Percentiles rank a stretch among this genome's conserved stretches.
Conservation (phyloP, 1,140 invertebrate species). For the Drosophila sucinea region DNA sequence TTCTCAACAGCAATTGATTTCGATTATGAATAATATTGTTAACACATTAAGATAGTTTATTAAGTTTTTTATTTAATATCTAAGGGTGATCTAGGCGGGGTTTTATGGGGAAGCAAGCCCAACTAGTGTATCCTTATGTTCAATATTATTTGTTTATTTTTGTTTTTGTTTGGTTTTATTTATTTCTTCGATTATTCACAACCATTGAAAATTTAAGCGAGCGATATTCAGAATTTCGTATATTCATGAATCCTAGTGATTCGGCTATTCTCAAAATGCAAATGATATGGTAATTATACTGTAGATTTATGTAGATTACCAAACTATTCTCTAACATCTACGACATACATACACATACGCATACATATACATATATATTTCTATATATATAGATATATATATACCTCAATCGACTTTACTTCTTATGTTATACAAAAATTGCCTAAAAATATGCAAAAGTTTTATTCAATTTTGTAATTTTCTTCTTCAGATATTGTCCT, state of each 20-base stretch:
- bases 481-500: slow-evolving; percentile 35
- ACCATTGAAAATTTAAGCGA: slow-evolving; percentile 81
- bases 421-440: slow-evolving; percentile 12
- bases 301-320: slow-evolving; percentile 20
- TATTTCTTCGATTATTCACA: slow-evolving; percentile 59
- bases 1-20: slow-evolving; percentile 1
- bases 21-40: not conserved
- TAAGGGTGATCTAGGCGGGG: slow-evolving; percentile 6
- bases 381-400: not conserved
- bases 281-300: slow-evolving; percentile 53
- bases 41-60: slow-evolving; percentile 5
- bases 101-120: slow-evolving; percentile 10
- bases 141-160: not conserved
- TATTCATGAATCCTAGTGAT: slow-evolving; percentile 8
- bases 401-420: not conserved
- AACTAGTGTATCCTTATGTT: slow-evolving; percentile 12
- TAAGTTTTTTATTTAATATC: not conserved
- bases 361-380: not conserved
- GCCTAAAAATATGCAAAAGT: slow-evolving; percentile 32
- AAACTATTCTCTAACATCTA: slow-evolving; percentile 14
- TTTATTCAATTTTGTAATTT: slow-evolving; percentile 12
- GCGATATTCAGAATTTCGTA: slow-evolving; percentile 64
- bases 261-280: slow-evolving; percentile 27
- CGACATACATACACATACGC: not conserved
- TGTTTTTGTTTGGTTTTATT: not conserved